Base-by-base conservation (phyloP, 2,113 vertebrate genomes). In the Ameiurus melas region DNA sequence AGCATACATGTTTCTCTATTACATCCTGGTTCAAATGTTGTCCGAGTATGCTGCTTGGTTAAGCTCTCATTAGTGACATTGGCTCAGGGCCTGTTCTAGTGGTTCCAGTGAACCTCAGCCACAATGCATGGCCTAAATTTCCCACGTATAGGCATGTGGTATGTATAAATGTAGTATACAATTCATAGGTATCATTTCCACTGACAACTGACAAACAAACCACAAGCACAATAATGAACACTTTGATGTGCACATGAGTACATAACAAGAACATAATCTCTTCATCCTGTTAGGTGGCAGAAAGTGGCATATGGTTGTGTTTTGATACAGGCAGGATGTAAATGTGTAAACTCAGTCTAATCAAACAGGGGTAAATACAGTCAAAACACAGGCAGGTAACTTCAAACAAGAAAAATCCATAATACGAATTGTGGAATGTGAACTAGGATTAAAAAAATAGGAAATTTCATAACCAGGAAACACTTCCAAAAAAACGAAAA, bases 51-150 rank as follows among this genome's bases (percentile, higher is more conserved):
- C 51, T 25, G 39, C 64, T 71, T 71, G 86, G 53, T 83, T 83
- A 25, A 77, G 12, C 86, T 88, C 36, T 83, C 55, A 62, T 62
- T 88, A 77, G 58, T 53, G 80, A 84, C 80, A 53, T 33, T 6
- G 66, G 25, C 47, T 82, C 58, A 30, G 25, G 2, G 51, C 22
- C 55, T 33, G 12, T 33, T 79, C 36, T 79, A 20, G 4, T 53
- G 75, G 43, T 80, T 53, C 36, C 36, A 25, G 5, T 62, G 27
- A n/a, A 51, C 39, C 81, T 83, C 60, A 12, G 25, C 33, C 33
- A 43, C 20, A 53, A 13, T 22, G 27, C 73, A 51, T 66, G 55
- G 4, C 39, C 25, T 43, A 36, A 57, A 13, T 79, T 25, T 66
- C 60, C 43, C 10, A 20, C 7, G 73, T 10, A n/a, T 27, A 86